Conservation (phyloP, 2,888 invertebrate species). For the Ornithoptera alexandrae region DNA sequence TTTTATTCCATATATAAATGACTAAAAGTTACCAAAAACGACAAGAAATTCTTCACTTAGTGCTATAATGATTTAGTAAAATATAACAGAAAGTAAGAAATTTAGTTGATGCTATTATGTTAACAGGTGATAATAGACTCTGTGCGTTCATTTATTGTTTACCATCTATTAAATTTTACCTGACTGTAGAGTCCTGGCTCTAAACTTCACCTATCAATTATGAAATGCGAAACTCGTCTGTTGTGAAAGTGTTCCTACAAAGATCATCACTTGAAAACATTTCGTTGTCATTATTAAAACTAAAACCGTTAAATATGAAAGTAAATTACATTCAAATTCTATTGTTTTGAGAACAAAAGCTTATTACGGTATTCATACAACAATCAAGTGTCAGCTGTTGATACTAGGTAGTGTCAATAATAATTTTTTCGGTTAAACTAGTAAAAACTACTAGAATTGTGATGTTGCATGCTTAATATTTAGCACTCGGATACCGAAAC, state of each 20-base stretch:
- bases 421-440: neutral
- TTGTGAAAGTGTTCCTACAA: neutral
- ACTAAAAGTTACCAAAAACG: neutral
- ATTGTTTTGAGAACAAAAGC: slow-evolving; percentile 18
- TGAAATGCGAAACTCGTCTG: neutral
- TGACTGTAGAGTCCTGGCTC: neutral
- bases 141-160: no score
- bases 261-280: neutral
- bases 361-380: slow-evolving; percentile 2
- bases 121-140: no score
- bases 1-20: neutral
- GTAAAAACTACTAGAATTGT: no score
- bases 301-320: slow-evolving; percentile 17
- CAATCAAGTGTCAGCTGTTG: neutral
- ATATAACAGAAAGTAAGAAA: neutral
- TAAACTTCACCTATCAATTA: neutral
- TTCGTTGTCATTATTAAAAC: slow-evolving; percentile 2
- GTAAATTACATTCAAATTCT: slow-evolving; percentile 22
- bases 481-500: no score
- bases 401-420: neutral
- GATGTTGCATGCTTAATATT: no score
- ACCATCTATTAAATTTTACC: no score
- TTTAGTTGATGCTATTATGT: no score
- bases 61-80: neutral
- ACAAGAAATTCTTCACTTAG: neutral